Percentiles rank a stretch among this genome's conserved stretches.
Conservation (phyloP, 2,888 invertebrate genomes). For the Chironomus tentans region DNA sequence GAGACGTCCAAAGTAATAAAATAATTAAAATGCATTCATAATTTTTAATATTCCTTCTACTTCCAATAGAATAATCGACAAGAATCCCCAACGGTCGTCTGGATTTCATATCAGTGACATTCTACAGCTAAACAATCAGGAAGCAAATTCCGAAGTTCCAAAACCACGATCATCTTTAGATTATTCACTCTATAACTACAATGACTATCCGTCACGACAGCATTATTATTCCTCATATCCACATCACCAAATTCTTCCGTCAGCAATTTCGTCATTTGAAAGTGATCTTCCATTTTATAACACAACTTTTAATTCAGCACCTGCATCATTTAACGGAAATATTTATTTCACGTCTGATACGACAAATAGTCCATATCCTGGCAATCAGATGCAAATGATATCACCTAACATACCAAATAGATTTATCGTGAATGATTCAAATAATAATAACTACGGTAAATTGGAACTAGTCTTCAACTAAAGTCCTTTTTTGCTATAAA, state of each 20-base stretch:
- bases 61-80: slow-evolving; percentile 14
- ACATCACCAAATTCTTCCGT: slow-evolving; percentile 22
- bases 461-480: neutral
- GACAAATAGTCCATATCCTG: neutral
- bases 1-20: slow-evolving; percentile 10
- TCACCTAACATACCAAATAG: neutral
- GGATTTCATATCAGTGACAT: slow-evolving; percentile 24
- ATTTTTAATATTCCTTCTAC: neutral
- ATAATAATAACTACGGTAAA: slow-evolving; percentile 3
- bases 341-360: slow-evolving; percentile 13
- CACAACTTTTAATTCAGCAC: slow-evolving; percentile 1
- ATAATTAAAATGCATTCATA: neutral
- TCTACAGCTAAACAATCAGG: slow-evolving; percentile 9
- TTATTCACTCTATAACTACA: slow-evolving; percentile 14
- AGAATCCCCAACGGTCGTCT: slow-evolving; percentile 17
- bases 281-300: slow-evolving; percentile 24
- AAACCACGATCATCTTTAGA: slow-evolving; percentile 10
- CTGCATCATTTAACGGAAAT: slow-evolving; percentile 5
- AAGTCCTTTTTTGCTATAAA: too few relatives aligned
- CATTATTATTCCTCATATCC: slow-evolving; percentile 17
- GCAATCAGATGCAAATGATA: neutral
- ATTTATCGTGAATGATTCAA: slow-evolving; percentile 1
- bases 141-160: neutral
- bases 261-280: slow-evolving; percentile 17
- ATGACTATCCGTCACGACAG: slow-evolving; percentile 8